Evolutionary conservation across 2,113 vertebrate genomes (phyloP).

Genomic region (Notarius lentiginosus): DNA sequence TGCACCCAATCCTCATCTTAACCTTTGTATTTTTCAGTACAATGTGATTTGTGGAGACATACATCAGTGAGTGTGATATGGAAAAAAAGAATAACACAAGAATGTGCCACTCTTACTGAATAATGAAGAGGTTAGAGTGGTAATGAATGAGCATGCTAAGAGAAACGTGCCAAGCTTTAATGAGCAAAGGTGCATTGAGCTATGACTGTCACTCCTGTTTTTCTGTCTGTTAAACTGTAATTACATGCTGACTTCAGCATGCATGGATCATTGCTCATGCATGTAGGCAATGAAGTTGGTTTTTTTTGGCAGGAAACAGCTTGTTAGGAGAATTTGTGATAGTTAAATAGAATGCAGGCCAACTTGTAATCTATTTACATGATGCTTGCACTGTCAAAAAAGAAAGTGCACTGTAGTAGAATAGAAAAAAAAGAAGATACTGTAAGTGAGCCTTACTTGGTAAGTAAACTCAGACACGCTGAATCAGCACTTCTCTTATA

Average conservation of each 20-base stretch:
- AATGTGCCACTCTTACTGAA: background rate
- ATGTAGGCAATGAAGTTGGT: background rate
- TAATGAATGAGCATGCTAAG: background rate
- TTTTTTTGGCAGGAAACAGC: conserved; percentile 10
- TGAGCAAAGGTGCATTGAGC: background rate
- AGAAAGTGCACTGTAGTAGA: background rate
- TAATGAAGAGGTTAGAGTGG: background rate
- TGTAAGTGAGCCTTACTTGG: conserved; percentile 7
- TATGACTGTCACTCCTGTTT: background rate
- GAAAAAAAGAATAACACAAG: background rate
- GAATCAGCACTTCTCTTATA: background rate
- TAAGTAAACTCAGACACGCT: background rate
- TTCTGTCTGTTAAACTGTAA: conserved; percentile 32
- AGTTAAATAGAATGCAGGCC: conserved; percentile 6
- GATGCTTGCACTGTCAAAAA: conserved; percentile 23
- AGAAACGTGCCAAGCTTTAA: background rate
- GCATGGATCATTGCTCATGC: background rate
- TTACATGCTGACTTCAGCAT: conserved; percentile 55
- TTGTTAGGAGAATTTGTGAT: conserved; percentile 1
- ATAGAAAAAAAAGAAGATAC: background rate
- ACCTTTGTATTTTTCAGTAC: background rate
- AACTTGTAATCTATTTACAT: background rate
- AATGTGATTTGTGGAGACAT: background rate
- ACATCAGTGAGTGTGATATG: background rate
- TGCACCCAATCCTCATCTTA: too few species aligned